A percentile compares a stretch with the other conserved stretches of the same genome.
These are phyloP conservation scores for Pasiphila rectangulata DNA, from an alignment of 2,888 invertebrate species.

Conservation along the genomic window DNA sequence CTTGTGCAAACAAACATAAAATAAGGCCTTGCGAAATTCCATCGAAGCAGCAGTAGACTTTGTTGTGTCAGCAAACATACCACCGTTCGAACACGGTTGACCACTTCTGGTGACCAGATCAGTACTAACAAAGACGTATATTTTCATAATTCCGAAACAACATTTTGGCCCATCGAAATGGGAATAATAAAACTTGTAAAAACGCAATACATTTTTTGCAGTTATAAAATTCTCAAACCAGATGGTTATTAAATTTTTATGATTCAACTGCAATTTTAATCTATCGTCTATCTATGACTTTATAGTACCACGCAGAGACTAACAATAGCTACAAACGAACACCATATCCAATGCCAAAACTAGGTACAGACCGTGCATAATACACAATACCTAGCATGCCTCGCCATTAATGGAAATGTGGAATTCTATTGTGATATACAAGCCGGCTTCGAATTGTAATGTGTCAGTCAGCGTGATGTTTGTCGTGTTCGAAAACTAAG, in stretches of 20 bases:
- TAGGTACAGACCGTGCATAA: conserved; percentile 55
- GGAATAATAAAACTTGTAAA: conserved; percentile 41
- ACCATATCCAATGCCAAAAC: conserved; percentile 50
- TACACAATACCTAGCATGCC: conserved; percentile 52
- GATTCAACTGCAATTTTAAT: conserved; percentile 47
- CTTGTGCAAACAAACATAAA: conserved; percentile 60
- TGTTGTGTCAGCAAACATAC: conserved; percentile 70
- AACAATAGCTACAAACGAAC: conserved; percentile 67
- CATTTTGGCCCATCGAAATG: conserved; percentile 39
- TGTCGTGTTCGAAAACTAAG: conserved; percentile 59
- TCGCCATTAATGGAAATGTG: conserved; percentile 48
- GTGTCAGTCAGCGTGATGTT: conserved; percentile 56
- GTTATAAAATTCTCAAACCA: conserved; percentile 41
- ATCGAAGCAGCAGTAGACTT: conserved; percentile 61
- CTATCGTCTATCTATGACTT: conserved; percentile 42
- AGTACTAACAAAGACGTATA: conserved; percentile 60
- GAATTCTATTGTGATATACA: conserved; percentile 58
- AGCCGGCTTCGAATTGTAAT: conserved; percentile 42
- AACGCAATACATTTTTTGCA: conserved; percentile 38
- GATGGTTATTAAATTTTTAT: conserved; percentile 42
- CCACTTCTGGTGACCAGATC: conserved; percentile 64
- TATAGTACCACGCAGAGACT: conserved; percentile 41
- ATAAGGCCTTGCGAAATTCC: conserved; percentile 63
- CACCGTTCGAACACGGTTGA: conserved; percentile 60
- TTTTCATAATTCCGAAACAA: conserved; percentile 33